Evolutionary conservation across 2,797 vertebrate genomes (phyloP).

Genomic region (Chrosomus eos): DNA sequence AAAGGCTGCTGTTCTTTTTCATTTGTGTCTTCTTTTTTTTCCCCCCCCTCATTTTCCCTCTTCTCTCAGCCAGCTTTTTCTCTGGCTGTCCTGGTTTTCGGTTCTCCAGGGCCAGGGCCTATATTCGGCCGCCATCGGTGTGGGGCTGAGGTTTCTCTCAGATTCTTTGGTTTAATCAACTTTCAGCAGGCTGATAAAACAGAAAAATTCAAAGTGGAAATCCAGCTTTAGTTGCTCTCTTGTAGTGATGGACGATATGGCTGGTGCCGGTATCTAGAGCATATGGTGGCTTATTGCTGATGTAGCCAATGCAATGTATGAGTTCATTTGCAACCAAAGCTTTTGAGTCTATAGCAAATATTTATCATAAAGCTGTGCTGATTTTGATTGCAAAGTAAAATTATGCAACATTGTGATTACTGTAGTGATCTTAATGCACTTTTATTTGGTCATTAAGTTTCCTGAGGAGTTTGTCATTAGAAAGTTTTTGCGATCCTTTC

Average conservation of each 20-base stretch:
- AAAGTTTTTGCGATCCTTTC: not conserved
- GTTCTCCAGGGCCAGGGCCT: conserved; percentile 56
- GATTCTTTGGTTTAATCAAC: conserved; percentile 54
- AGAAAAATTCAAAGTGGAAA: conserved; percentile 35
- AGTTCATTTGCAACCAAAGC: not conserved
- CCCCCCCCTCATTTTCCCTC: conserved; percentile 39
- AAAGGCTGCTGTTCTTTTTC: conserved; percentile 38
- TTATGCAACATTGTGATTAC: not conserved
- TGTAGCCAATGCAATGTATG: not conserved
- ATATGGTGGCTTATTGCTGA: conserved; percentile 10
- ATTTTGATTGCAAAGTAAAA: conserved; percentile 2
- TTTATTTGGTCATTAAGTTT: conserved; percentile 1
- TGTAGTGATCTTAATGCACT: not conserved
- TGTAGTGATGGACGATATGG: not conserved
- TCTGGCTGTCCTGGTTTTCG: conserved; percentile 58
- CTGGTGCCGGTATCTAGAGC: not conserved
- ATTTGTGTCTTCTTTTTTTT: conserved; percentile 9
- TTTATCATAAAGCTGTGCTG: not conserved
- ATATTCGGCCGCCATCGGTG: conserved; percentile 49
- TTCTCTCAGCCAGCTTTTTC: conserved; percentile 44
- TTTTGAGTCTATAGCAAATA: not conserved
- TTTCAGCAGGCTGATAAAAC: conserved; percentile 47
- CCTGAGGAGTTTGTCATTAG: not conserved
- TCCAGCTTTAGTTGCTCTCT: not conserved
- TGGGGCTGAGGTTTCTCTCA: conserved; percentile 35